A percentile compares a stretch with the other conserved stretches of the same genome.
These are phyloP conservation scores for Pseudomyrmex sp. DNA, from an alignment of 1,140 invertebrate species.

Conservation along the genomic window DNA sequence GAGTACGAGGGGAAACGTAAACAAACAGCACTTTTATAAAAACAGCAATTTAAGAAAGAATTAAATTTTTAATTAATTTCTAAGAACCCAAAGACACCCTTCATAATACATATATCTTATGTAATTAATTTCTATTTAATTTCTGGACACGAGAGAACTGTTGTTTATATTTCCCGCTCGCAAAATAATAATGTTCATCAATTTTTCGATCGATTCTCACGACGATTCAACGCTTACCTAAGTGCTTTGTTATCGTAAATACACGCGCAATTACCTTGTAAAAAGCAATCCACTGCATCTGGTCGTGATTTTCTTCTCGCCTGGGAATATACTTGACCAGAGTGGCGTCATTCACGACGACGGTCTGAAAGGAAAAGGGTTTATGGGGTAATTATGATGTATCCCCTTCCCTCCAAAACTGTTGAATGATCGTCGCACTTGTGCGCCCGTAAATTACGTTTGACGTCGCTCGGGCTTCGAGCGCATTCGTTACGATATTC, in stretches of 20 bases:
- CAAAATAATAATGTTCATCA: background rate
- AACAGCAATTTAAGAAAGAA: too few relatives aligned
- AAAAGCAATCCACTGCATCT: slow-evolving; percentile 88
- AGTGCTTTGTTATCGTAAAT: background rate
- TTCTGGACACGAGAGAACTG: too few relatives aligned
- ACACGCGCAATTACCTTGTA: slow-evolving; percentile 84
- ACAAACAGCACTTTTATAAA: too few relatives aligned
- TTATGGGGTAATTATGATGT: slow-evolving; percentile 53
- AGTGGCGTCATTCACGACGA: slow-evolving; percentile 78
- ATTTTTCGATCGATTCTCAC: slow-evolving; percentile 3
- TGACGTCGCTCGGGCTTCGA: background rate
- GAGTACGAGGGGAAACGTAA: too few relatives aligned
- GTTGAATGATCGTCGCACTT: slow-evolving; percentile 1
- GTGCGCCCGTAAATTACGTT: slow-evolving; percentile 33
- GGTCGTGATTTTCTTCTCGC: slow-evolving; percentile 86
- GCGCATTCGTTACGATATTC: slow-evolving; percentile 6
- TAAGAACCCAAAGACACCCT: too few relatives aligned
- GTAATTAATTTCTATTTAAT: too few relatives aligned
- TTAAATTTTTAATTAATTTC: too few relatives aligned
- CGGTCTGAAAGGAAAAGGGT: slow-evolving; percentile 71
- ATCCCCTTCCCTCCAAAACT: background rate
- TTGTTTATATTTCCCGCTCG: too few relatives aligned
- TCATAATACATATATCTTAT: too few relatives aligned
- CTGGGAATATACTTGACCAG: slow-evolving; percentile 83
- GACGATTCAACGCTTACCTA: background rate